Conservation (phyloP, 2,888 invertebrate genomes). For the Margaritifera margaritifera region DNA sequence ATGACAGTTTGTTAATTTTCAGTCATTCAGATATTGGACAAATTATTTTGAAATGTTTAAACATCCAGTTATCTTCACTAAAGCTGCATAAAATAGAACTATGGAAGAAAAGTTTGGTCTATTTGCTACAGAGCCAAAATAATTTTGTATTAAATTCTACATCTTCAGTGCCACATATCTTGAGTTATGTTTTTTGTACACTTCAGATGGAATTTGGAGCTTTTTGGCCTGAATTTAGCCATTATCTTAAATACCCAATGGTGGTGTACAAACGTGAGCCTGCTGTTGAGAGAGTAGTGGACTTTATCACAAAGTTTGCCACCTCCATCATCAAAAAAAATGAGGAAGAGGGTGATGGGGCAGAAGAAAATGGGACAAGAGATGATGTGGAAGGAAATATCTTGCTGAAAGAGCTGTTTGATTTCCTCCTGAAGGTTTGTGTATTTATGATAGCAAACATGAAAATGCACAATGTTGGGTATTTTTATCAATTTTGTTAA, state of each 20-base stretch:
- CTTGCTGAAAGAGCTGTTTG: constrained; percentile 78
- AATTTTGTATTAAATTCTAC: background rate
- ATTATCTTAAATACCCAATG: constrained; percentile 80
- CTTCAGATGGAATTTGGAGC: constrained; percentile 76
- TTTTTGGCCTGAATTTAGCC: constrained; percentile 80
- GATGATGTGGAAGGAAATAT: constrained; percentile 73
- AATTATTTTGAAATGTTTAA: too few species aligned
- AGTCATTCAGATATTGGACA: background rate
- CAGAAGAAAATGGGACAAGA: constrained; percentile 59
- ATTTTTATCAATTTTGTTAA: too few species aligned
- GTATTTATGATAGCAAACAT: background rate
- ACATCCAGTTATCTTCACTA: too few species aligned
- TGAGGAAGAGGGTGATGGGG: constrained; percentile 13
- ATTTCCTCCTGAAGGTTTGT: constrained; percentile 78
- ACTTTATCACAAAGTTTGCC: constrained; percentile 83
- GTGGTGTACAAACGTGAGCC: constrained; percentile 81
- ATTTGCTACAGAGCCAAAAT: background rate
- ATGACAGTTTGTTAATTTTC: background rate
- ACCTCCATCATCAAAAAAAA: constrained; percentile 74
- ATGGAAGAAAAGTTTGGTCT: too few species aligned
- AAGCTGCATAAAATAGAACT: too few species aligned
- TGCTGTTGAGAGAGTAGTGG: constrained; percentile 80
- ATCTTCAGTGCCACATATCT: background rate
- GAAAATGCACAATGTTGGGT: background rate
- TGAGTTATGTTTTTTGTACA: constrained; percentile 1